Evolutionary conservation across 2,888 invertebrate species (phyloP).

Genomic region (Idaea straminata): DNA sequence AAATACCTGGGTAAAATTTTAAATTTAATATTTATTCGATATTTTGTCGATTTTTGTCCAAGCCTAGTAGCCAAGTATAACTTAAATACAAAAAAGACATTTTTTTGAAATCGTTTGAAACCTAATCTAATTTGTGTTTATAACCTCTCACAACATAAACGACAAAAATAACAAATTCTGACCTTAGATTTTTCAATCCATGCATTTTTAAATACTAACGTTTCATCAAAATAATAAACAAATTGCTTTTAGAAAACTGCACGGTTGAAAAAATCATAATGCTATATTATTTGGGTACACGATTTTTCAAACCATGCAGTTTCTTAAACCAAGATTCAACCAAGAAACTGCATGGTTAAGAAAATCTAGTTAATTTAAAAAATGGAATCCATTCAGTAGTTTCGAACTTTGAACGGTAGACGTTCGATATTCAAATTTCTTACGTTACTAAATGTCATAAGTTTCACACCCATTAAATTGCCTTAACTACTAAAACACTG

Average conservation of each 20-base stretch:
- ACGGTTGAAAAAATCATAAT: neutral
- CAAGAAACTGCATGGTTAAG: neutral
- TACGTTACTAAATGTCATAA: slow-evolving; percentile 68
- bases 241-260: neutral
- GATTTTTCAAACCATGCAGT: neutral
- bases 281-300: neutral
- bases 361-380: neutral
- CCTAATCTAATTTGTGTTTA: neutral
- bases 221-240: neutral
- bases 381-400: slow-evolving; percentile 17
- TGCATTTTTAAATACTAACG: neutral
- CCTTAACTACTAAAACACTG: slow-evolving; percentile 19
- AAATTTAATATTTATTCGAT: too few relatives aligned
- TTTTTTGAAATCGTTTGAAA: neutral
- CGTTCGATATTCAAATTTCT: slow-evolving; percentile 52
- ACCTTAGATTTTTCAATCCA: neutral
- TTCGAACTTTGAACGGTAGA: slow-evolving; percentile 26
- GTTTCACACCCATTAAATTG: slow-evolving; percentile 59
- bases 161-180: neutral
- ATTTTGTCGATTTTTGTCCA: too few relatives aligned
- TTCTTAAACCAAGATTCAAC: neutral
- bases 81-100: neutral
- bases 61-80: too few relatives aligned
- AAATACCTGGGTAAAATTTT: too few relatives aligned
- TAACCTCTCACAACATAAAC: neutral